phyloP scores from a whole-genome alignment of 2,113 vertebrate genomes.

The Pogonocichla stellata region DNA sequence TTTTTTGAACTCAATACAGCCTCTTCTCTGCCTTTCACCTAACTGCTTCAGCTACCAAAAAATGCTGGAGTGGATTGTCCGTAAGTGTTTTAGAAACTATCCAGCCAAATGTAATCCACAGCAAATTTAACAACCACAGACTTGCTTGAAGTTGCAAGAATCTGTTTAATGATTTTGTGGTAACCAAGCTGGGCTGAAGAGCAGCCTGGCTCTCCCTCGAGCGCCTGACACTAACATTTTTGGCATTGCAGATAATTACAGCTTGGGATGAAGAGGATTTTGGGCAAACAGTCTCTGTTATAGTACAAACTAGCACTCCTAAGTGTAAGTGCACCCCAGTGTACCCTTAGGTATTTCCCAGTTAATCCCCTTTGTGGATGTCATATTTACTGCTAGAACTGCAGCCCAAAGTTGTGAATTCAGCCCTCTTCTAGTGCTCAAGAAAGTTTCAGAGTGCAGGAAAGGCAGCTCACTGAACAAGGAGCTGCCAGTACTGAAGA shows the following conservation, averaged over 20 bases:
- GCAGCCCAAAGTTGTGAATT: neutral
- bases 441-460: neutral
- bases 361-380: neutral
- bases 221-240: neutral
- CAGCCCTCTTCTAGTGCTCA: neutral
- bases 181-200: neutral
- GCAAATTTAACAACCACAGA: neutral
- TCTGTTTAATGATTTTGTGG: conserved; percentile 8
- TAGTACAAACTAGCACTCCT: neutral
- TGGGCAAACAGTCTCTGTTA: neutral
- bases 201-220: neutral
- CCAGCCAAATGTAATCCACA: neutral
- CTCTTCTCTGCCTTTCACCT: neutral
- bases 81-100: neutral
- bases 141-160: conserved; percentile 11
- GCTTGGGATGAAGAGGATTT: neutral
- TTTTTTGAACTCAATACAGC: neutral
- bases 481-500: neutral
- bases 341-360: neutral
- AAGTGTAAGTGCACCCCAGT: neutral
- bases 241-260: neutral
- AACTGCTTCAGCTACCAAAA: neutral
- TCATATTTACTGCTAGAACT: neutral
- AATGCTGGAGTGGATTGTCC: neutral
- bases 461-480: neutral